Base-by-base conservation (phyloP, 30 jellyfish, hydroid and myxozoan species). In the Chironex yamaguchii region DNA sequence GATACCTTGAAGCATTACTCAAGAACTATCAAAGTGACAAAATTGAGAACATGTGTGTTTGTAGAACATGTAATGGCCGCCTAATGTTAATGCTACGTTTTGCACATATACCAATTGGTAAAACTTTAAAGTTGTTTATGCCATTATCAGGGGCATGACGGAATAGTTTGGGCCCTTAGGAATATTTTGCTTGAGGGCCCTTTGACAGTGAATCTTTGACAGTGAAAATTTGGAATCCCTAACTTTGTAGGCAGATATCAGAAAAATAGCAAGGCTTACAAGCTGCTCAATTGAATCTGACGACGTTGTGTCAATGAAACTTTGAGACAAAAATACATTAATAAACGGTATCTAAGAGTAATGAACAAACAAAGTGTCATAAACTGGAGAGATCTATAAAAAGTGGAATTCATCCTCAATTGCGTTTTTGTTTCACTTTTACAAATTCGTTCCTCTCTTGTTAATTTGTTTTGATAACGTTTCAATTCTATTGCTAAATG, bases 401-500 rank as follows among this genome's bases (percentile, higher is more conserved):
- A 52, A 52, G 1, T 52, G 69, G 11, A 52, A 52, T 52, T 52
- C 69, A 52, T 52, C 69, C 69, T 52, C 69, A 52, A 52, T 52
- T 52, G 69, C 69, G 69, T 52, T 52, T 52, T 52, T 52, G 69
- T 52, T 52, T 20, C 69, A 52, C 25, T 52, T 52, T 52, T 52
- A 2, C 69, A 2, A 52, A 52, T 1, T 52, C 69, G 22, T 31
- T 52, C 69, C 25, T 52, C 69, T 11, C 69, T 52, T 52, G 69
- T 31, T 52, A 1, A 52, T 52, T 31, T 52, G 69, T 52, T 52
- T 52, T 52, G 11, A 52, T 1, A 52, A 52, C 69, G 69, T 52
- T 52, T 31, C 69, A 52, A 52, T 52, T 52, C 69, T 52, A 52
- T 52, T 52, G 69, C 69, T 52, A 52, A 52, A 52, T 52, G 69